These are phyloP conservation scores for Meriones psammophilus DNA, from an alignment of 2,797 vertebrate species.

Conservation along the genomic window DNA sequence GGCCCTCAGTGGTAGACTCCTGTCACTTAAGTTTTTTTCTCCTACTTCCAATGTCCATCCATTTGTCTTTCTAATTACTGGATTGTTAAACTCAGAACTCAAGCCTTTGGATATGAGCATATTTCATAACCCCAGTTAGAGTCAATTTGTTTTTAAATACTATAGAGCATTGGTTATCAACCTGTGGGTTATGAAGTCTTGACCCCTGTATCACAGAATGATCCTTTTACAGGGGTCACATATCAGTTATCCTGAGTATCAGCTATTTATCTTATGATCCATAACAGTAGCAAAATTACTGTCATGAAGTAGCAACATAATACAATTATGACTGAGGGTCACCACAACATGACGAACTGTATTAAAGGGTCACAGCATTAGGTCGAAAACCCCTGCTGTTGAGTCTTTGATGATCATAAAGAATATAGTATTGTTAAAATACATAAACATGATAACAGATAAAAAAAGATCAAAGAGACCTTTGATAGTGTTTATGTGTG, in stretches of 20 bases:
- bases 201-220: background rate
- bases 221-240: background rate
- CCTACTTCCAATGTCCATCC: no score
- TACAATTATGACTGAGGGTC: background rate
- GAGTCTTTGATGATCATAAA: background rate
- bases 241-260: background rate
- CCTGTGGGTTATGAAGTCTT: background rate
- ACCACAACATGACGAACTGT: background rate
- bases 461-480: background rate
- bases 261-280: background rate
- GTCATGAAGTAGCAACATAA: background rate
- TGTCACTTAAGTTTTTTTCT: no score
- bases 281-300: background rate
- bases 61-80: no score
- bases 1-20: no score
- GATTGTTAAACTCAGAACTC: background rate
- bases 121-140: background rate
- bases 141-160: background rate
- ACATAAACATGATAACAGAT: background rate
- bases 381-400: background rate
- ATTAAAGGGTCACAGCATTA: background rate
- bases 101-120: background rate
- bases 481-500: background rate
- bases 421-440: background rate
- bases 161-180: background rate